A percentile compares a stretch with the other conserved stretches of the same genome.
Evolutionary conservation across 2,113 vertebrate genomes (phyloP).

Genomic region (Phylloscopus trochilus): DNA sequence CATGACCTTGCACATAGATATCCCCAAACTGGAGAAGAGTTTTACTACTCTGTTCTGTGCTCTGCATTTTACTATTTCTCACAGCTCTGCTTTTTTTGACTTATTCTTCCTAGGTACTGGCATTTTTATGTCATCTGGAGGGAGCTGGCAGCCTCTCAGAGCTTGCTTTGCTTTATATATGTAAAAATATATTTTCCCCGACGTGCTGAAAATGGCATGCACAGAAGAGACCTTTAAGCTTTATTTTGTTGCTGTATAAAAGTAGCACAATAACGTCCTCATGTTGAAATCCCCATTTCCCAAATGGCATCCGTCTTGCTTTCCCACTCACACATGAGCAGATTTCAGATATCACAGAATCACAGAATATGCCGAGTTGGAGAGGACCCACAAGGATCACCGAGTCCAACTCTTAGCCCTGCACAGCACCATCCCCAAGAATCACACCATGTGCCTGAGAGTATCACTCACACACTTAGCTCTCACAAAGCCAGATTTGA

Average conservation of each 20-base stretch:
- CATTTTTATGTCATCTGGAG: not conserved
- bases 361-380: not conserved
- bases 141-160: not conserved
- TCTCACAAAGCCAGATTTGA: not conserved
- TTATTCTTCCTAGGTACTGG: not conserved
- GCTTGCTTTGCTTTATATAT: not conserved
- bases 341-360: not conserved
- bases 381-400: not conserved
- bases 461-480: not conserved
- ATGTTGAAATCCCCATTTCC: not conserved
- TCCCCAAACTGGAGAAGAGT: not conserved
- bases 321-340: not conserved
- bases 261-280: not conserved
- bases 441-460: not conserved
- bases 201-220: not conserved
- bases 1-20: not conserved
- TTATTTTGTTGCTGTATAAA: not conserved
- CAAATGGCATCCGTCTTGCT: conserved; percentile 2
- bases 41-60: not conserved
- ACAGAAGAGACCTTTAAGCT: not conserved
- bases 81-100: not conserved
- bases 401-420: not conserved
- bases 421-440: not conserved
- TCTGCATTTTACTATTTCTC: not conserved
- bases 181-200: not conserved